Base-by-base conservation (phyloP, 2,113 vertebrate species). In the Amazona guildingii region DNA sequence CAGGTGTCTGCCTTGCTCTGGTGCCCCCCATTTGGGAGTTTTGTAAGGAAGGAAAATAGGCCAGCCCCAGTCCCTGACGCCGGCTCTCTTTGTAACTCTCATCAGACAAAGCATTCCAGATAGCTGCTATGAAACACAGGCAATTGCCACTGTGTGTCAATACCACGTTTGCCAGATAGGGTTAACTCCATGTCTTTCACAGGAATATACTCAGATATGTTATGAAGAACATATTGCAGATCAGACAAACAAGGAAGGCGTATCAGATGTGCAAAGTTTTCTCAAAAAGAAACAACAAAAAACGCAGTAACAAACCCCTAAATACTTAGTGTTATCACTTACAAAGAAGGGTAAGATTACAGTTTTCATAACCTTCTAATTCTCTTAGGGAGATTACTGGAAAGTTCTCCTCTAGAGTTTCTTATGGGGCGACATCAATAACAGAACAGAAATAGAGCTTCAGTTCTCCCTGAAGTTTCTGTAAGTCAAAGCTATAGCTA, bases 401-500 rank as follows among this genome's bases (percentile, higher is more conserved):
- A 48, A 90, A 70, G n/a, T 73, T 91, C 37, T 86, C 17, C 29
- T 66, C 73, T 46, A 16, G 37, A 90, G 55, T 62, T 92, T 59
- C 39, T 72, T 91, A 64, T 89, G 31, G 39, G 46, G 43, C 1
- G 29, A 64, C 43, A 92, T 61, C 37, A 51, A 28, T 63, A 92
- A 63, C 43, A 92, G 88, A 95, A 75, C 51, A 78, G 59, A 91
- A 89, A 79, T 46, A 89, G 84, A 87, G 9, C 43, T 91, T 78
- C 2, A 12, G 17, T 88, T 92, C 57, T 91, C 62, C 46, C 52
- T 66, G 52, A 88, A 92, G 84, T 86, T 86, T 59, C 69, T 90
- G 52, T 76, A 86, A 67, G 73, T 49, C 88, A 88, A 92, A 95
- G 59, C 88, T 82, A n/a, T 75, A 89, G 75, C 62, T 91, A 21